A percentile compares a stretch with the other conserved stretches of the same genome.
phyloP scores from a whole-genome alignment of 2,113 vertebrate genomes.

The Litocranius walleri region DNA sequence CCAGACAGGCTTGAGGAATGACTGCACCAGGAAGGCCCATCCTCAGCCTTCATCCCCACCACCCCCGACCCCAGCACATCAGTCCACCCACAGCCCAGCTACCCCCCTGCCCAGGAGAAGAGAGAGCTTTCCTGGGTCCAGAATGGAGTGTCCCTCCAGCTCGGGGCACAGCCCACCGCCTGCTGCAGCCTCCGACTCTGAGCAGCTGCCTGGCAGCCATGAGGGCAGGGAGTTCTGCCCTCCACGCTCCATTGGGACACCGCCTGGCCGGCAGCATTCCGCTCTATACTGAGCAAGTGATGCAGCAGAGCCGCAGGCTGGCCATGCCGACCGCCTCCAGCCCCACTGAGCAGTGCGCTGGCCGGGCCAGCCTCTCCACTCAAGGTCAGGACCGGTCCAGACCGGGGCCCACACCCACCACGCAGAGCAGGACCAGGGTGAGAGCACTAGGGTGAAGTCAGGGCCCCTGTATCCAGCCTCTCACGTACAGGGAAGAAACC shows the following conservation, averaged over 20 bases:
- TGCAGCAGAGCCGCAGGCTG: slow-evolving; percentile 67
- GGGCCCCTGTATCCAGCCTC: not conserved
- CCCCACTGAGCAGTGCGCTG: not conserved
- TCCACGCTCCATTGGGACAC: slow-evolving; percentile 75
- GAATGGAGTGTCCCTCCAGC: not conserved
- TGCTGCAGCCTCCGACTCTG: slow-evolving; percentile 77
- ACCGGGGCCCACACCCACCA: not conserved
- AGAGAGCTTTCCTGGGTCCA: not conserved
- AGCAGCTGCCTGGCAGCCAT: slow-evolving; percentile 74
- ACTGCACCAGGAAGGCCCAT: not conserved
- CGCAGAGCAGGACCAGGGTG: accelerated
- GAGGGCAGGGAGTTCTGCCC: slow-evolving; percentile 68
- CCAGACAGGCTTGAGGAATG: not conserved
- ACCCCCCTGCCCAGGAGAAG: not conserved
- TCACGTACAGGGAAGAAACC: not conserved
- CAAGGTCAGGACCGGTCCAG: slow-evolving; percentile 14
- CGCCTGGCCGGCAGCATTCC: slow-evolving; percentile 76
- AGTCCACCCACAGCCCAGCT: not conserved
- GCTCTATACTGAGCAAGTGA: slow-evolving; percentile 89
- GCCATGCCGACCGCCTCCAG: not conserved
- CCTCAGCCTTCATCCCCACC: no score
- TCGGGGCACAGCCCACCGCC: slow-evolving; percentile 74
- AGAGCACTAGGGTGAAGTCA: accelerated
- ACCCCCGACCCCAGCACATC: accelerated
- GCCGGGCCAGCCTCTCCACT: not conserved